Percentiles rank a stretch among this genome's conserved stretches.
Evolutionary conservation across 2,113 vertebrate genomes (phyloP).

Genomic region (Todiramphus saurophagus): DNA sequence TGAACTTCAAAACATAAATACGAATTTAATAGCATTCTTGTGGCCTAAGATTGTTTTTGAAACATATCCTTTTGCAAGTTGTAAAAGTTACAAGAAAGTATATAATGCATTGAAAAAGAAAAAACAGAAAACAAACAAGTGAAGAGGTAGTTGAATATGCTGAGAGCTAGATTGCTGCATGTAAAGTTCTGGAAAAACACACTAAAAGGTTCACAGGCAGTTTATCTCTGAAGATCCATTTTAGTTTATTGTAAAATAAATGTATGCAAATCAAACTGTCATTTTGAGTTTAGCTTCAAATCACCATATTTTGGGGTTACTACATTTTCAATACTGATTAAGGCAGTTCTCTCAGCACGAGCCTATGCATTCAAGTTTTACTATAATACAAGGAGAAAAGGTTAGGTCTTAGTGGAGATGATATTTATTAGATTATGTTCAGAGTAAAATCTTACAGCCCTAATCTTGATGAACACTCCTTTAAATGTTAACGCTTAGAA

Average conservation of each 20-base stretch:
- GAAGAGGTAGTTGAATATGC: background rate
- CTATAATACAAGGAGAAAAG: slow-evolving; percentile 6
- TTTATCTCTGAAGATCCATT: slow-evolving; percentile 26
- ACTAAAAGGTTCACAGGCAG: background rate
- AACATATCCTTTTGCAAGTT: background rate
- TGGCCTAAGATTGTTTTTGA: background rate
- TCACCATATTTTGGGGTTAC: background rate
- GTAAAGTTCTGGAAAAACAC: background rate
- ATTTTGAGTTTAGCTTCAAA: slow-evolving; percentile 2
- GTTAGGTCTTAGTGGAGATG: background rate
- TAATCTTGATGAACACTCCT: background rate
- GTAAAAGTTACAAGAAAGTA: background rate
- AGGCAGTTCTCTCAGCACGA: background rate
- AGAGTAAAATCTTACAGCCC: background rate
- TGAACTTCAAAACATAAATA: background rate
- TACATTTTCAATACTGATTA: background rate
- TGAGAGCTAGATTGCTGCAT: background rate
- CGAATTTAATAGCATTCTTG: background rate
- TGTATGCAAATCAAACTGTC: background rate
- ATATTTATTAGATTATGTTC: background rate
- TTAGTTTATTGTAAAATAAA: background rate
- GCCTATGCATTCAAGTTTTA: background rate
- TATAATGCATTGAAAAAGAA: background rate
- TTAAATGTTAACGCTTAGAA: background rate
- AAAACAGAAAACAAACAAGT: background rate